Conservation (phyloP, 2,797 vertebrate species). For the Chaetodon trifasciatus region DNA sequence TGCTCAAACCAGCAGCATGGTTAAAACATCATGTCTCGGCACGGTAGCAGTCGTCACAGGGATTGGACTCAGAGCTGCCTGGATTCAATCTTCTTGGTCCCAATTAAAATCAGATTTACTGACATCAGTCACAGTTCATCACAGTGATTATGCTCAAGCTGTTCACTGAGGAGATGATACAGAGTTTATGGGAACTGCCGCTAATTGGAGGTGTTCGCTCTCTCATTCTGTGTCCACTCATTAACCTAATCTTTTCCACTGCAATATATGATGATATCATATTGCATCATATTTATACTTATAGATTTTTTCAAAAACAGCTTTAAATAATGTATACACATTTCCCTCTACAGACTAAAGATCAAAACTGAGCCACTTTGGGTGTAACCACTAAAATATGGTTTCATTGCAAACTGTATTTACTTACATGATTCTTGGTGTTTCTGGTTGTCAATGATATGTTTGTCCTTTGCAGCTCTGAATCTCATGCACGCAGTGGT, state of each 20-base stretch:
- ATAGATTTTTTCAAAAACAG: neutral
- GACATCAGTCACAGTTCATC: slow-evolving; percentile 90
- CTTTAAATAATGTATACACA: neutral
- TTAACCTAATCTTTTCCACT: slow-evolving; percentile 29
- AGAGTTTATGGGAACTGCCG: slow-evolving; percentile 85
- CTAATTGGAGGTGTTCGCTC: slow-evolving; percentile 71
- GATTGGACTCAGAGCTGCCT: slow-evolving; percentile 60
- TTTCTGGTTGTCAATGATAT: slow-evolving; percentile 17
- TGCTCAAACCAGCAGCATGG: slow-evolving; percentile 34
- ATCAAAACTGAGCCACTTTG: neutral
- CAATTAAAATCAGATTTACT: slow-evolving; percentile 90
- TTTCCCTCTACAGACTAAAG: neutral
- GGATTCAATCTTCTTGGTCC: slow-evolving; percentile 87
- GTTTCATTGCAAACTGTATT: neutral
- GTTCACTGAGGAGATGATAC: slow-evolving; percentile 86
- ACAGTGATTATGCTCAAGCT: slow-evolving; percentile 89
- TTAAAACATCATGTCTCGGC: slow-evolving; percentile 49
- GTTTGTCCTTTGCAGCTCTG: slow-evolving; percentile 4
- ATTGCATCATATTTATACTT: neutral
- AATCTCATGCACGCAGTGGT: neutral
- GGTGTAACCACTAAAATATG: neutral
- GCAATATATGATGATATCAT: slow-evolving; percentile 7
- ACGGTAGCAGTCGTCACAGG: slow-evolving; percentile 40
- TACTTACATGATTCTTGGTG: neutral
- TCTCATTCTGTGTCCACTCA: slow-evolving; percentile 49